Conservation (phyloP, 2,888 invertebrate genomes). For the Cryptocephalus moraei region DNA sequence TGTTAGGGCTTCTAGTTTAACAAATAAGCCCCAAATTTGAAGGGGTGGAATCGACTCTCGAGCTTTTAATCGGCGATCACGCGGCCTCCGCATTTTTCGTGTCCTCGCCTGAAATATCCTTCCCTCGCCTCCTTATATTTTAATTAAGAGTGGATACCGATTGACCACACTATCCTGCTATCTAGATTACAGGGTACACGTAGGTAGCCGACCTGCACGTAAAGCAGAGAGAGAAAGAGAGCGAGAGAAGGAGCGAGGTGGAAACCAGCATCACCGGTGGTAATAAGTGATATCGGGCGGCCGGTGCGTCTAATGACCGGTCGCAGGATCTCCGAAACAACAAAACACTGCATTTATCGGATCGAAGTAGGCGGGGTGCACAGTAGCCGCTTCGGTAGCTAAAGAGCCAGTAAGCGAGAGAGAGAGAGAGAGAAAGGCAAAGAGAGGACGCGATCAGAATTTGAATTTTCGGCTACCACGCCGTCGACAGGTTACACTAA, state of each 20-base stretch:
- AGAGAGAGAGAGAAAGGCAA: no score
- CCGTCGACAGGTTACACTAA: constrained; percentile 2
- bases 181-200: constrained; percentile 4
- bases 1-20: no score
- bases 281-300: constrained; percentile 8
- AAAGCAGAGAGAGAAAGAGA: background rate
- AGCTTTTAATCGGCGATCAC: constrained; percentile 1
- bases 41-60: no score
- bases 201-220: background rate
- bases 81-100: no score
- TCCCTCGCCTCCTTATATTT: constrained; percentile 1
- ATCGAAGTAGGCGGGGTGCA: constrained; percentile 35
- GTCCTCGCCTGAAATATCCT: no score
- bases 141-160: constrained; percentile 4
- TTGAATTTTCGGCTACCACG: constrained; percentile 21
- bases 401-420: constrained; percentile 6
- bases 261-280: constrained; percentile 2
- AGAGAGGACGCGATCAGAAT: constrained; percentile 29
- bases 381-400: constrained; percentile 27
- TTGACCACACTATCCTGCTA: background rate
- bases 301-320: constrained; percentile 30
- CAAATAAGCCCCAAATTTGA: no score
- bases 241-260: background rate
- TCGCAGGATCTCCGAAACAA: constrained; percentile 24
- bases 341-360: constrained; percentile 37